A percentile compares a stretch with the other conserved stretches of the same genome.
These are phyloP conservation scores for Cephalopachus bancanus DNA, from an alignment of 2,797 vertebrate genomes.

Conservation along the genomic window DNA sequence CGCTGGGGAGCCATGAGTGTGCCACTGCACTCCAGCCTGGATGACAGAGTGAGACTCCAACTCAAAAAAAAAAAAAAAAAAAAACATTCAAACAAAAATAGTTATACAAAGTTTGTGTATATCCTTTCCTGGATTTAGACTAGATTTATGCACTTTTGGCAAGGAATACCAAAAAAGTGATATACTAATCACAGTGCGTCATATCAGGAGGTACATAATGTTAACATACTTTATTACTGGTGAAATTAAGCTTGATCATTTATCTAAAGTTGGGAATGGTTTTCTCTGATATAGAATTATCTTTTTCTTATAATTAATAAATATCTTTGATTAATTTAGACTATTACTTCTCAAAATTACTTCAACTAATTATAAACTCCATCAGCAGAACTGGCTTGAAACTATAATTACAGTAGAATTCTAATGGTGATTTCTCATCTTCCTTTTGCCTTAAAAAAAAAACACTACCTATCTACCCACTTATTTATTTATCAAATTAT, in stretches of 20 bases:
- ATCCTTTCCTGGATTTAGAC: background rate
- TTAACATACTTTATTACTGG: background rate
- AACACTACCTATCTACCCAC: background rate
- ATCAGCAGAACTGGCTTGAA: background rate
- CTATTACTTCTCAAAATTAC: background rate
- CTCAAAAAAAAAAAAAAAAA: no score
- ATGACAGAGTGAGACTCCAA: no score
- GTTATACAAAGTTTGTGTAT: background rate
- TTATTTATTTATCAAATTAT: background rate
- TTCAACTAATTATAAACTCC: background rate
- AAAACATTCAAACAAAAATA: no score
- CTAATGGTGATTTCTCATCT: background rate
- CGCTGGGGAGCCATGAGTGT: no score
- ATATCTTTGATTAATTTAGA: background rate
- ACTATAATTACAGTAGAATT: no score
- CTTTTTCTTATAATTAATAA: background rate
- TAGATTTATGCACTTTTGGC: background rate
- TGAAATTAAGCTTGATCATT: background rate
- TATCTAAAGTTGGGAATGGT: background rate
- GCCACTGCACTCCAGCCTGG: no score
- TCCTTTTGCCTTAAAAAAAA: background rate
- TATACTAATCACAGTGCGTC: background rate
- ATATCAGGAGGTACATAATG: background rate
- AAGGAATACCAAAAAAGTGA: background rate
- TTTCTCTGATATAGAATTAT: background rate